These are phyloP conservation scores for Sitodiplosis mosellana DNA, from an alignment of 1,140 invertebrate genomes.

Conservation along the genomic window DNA sequence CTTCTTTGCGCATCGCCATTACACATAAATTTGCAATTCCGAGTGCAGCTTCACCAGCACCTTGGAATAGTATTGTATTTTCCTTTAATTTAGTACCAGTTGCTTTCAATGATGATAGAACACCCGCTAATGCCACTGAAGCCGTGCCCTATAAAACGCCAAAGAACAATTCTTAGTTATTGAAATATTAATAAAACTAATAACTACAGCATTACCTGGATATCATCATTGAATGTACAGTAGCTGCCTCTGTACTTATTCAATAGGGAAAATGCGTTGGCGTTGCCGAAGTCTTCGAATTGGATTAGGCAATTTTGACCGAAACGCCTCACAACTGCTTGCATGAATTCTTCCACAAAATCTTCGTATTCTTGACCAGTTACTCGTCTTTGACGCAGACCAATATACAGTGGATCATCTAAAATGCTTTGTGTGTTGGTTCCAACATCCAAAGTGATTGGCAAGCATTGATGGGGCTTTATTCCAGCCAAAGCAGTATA, in stretches of 20 bases:
- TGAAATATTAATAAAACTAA: not conserved
- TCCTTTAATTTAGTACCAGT: slow-evolving; percentile 60
- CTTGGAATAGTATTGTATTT: slow-evolving; percentile 77
- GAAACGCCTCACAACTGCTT: slow-evolving; percentile 65
- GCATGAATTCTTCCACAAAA: slow-evolving; percentile 95
- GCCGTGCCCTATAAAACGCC: slow-evolving; percentile 48
- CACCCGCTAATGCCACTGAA: slow-evolving; percentile 75
- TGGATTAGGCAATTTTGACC: slow-evolving; percentile 68
- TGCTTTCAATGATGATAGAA: slow-evolving; percentile 63
- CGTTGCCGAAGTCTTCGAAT: slow-evolving; percentile 90
- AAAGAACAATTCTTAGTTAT: not conserved
- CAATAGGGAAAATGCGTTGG: slow-evolving; percentile 74
- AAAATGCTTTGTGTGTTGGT: slow-evolving; percentile 74
- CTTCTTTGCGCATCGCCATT: slow-evolving; percentile 73
- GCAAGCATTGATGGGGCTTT: slow-evolving; percentile 72
- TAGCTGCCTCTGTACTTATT: slow-evolving; percentile 68
- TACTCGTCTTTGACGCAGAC: slow-evolving; percentile 63
- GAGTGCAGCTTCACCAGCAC: slow-evolving; percentile 74
- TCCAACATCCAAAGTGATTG: slow-evolving; percentile 80
- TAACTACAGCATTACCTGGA: slow-evolving; percentile 37
- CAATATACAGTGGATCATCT: slow-evolving; percentile 84
- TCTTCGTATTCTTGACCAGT: slow-evolving; percentile 71
- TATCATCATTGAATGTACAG: slow-evolving; percentile 93
- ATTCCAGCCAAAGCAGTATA: slow-evolving; percentile 87
- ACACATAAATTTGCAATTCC: slow-evolving; percentile 76